Conservation (phyloP, 2,797 vertebrate species). For the Typhlichthys eigenmanni region DNA sequence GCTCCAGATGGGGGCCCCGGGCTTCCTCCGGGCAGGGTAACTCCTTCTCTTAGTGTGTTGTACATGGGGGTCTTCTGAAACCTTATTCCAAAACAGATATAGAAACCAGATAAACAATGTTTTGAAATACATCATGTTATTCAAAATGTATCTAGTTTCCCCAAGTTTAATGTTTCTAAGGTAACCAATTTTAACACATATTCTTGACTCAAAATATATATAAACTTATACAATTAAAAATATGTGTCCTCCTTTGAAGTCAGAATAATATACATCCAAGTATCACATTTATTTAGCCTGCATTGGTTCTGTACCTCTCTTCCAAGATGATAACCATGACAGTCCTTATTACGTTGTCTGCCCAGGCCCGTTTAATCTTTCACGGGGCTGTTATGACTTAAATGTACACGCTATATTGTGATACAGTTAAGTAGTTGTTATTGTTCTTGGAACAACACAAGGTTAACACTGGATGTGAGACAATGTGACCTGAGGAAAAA, state of each 20-base stretch:
- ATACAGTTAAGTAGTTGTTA: slow-evolving; percentile 6
- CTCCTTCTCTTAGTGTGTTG: too few relatives aligned
- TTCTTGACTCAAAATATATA: too few relatives aligned
- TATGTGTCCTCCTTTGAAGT: too few relatives aligned
- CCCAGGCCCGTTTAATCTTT: background rate
- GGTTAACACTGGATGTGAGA: background rate
- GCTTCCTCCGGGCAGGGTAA: too few relatives aligned
- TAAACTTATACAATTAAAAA: too few relatives aligned
- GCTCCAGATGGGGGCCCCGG: too few relatives aligned
- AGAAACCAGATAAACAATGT: background rate
- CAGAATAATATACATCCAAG: too few relatives aligned
- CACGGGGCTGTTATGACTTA: slow-evolving; percentile 11
- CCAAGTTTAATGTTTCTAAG: background rate
- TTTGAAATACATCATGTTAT: background rate
- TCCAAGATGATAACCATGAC: background rate
- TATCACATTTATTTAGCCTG: too few relatives aligned
- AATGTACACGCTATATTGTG: slow-evolving; percentile 11
- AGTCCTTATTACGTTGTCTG: slow-evolving; percentile 15
- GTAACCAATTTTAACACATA: too few relatives aligned
- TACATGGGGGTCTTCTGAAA: too few relatives aligned
- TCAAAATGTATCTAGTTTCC: too few relatives aligned
- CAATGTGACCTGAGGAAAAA: slow-evolving; percentile 1
- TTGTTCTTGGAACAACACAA: slow-evolving; percentile 4
- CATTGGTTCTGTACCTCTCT: too few relatives aligned
- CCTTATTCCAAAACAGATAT: slow-evolving; percentile 1